Evolutionary conservation across 2,888 invertebrate genomes (phyloP), one percentile per base, ranked within the genome.

Genomic region (Lithophane leautieri): DNA sequence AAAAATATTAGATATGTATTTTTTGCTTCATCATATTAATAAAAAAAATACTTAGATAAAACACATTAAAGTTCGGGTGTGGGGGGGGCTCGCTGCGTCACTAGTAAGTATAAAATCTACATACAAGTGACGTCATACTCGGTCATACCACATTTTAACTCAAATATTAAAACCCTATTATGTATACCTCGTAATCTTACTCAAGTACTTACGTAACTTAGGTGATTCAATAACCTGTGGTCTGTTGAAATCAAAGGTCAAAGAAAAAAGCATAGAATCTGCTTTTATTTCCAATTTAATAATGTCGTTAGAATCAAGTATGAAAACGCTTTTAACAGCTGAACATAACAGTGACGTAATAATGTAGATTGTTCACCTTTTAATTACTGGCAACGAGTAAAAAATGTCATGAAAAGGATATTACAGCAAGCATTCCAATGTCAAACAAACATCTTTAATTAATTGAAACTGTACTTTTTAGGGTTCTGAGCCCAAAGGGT

Each of bases 371-470:
- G 9, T 70, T 70, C 58, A 34, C 44, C n/a, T 79, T 80, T 76
- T 54, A 65, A 76, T 69, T 47, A 58, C 50, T 34, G n/a, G 16
- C 58, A 76, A 60, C 22, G 34, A 66, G 82, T 76, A 70, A 76
- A 44, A 70, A 82, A 62, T 67, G n/a, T 58, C n/a, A 76, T 66
- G 56, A 69, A 69, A 78, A 56, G 22, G 9, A 81, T 75, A 58
- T 69, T 65, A 65, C 16, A 42, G n/a, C 54, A 54, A 42, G 25
- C 58, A 60, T 70, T 66, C 25, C 42, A 56, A 76, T 66, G 81
- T 76, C 81, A 62, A 58, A 25, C 12, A 25, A 67, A 62, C 11
- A 58, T 67, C n/a, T 80, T n/a, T n/a, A n/a, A n/a, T 63, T 40
- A 44, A 40, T 50, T 60, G 22, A 47, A 25, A 42, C 52, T 68